Percentiles rank a stretch among this genome's conserved stretches.
phyloP scores from a whole-genome alignment of 2,113 vertebrate species.

The Daboia siamensis region DNA sequence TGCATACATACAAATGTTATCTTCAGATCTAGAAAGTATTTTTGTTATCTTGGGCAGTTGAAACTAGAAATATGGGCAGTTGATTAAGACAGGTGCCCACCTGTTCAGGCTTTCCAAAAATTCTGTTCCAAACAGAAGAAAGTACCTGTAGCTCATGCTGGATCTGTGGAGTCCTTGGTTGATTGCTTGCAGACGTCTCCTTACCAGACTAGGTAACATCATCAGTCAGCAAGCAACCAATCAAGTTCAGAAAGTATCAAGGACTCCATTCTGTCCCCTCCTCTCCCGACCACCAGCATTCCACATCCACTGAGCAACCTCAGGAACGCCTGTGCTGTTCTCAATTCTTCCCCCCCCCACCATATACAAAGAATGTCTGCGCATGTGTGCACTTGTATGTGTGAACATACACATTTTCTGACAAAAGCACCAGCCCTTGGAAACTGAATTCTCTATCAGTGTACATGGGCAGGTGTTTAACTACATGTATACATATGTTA shows the following conservation, averaged over 20 bases:
- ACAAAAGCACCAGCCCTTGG: not conserved
- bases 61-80: not conserved
- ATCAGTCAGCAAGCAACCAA: not conserved
- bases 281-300: not conserved
- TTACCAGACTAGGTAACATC: not conserved
- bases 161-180: not conserved
- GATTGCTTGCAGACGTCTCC: not conserved
- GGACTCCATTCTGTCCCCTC: not conserved
- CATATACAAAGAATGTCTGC: not conserved
- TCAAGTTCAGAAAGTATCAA: not conserved
- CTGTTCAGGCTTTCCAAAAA: not conserved
- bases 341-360: not conserved
- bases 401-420: not conserved
- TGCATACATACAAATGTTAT: not conserved
- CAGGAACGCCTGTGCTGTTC: not conserved
- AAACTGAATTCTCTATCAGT: not conserved
- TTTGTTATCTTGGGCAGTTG: not conserved
- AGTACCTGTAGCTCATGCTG: not conserved
- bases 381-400: not conserved
- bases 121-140: not conserved
- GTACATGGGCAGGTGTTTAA: not conserved
- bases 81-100: not conserved
- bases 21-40: conserved; percentile 12
- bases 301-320: not conserved
- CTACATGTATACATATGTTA: not conserved